Percentiles rank a stretch among this genome's conserved stretches.
Conservation (phyloP, 2,113 vertebrate species). For the Eudyptes chrysolophus region DNA sequence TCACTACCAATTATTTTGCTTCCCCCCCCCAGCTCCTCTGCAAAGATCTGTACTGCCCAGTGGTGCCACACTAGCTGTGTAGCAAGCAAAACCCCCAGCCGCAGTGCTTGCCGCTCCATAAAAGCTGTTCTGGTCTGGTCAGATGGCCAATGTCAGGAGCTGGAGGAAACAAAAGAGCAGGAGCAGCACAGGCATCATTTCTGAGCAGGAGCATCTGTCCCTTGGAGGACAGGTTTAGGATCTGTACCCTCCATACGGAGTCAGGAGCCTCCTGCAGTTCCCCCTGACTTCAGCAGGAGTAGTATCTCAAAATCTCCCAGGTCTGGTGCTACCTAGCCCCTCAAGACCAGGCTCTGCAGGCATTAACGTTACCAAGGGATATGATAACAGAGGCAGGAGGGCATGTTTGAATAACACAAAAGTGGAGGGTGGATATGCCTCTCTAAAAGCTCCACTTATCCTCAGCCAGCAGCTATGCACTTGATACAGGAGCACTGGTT, state of each 20-base stretch:
- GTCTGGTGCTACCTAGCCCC: neutral
- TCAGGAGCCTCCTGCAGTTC: neutral
- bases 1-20: neutral
- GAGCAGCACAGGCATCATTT: accelerated
- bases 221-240: neutral
- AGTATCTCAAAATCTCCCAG: neutral
- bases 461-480: neutral
- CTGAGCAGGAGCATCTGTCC: neutral
- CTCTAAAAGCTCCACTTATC: neutral
- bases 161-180: neutral
- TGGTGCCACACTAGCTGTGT: neutral
- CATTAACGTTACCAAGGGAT: neutral
- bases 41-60: neutral
- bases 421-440: neutral
- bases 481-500: neutral
- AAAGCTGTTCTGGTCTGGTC: neutral
- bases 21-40: neutral
- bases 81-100: neutral
- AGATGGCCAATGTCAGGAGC: neutral
- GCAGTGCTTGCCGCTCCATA: neutral
- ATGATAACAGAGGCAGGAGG: accelerated
- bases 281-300: neutral
- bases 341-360: neutral
- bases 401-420: neutral
- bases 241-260: neutral